Percentiles rank a stretch among this genome's conserved stretches.
phyloP scores from a whole-genome alignment of 2,888 invertebrate genomes.

The Trichopria drosophilae region DNA sequence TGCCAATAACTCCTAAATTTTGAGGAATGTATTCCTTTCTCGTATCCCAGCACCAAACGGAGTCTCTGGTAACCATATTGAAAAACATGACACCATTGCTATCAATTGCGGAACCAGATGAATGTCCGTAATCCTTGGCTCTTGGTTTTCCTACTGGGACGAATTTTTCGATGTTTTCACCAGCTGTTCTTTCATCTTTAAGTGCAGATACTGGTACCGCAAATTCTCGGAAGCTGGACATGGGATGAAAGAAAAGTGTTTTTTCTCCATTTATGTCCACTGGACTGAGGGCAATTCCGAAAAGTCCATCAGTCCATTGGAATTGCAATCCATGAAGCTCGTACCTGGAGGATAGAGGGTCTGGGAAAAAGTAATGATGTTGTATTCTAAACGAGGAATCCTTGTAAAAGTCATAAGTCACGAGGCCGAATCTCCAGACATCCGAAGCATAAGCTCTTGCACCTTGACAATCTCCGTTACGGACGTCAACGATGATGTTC shows the following conservation, averaged over 20 bases:
- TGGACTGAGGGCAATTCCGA: constrained; percentile 73
- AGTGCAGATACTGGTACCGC: constrained; percentile 70
- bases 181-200: constrained; percentile 62
- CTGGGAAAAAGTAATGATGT: constrained; percentile 72
- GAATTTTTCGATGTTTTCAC: constrained; percentile 48
- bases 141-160: constrained; percentile 52
- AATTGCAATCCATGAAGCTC: constrained; percentile 75
- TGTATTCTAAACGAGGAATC: constrained; percentile 68
- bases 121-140: constrained; percentile 64
- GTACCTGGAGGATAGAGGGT: constrained; percentile 74
- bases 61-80: constrained; percentile 76
- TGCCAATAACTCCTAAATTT: constrained; percentile 68
- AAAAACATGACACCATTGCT: constrained; percentile 75
- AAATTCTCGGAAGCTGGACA: constrained; percentile 81
- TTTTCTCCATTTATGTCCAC: constrained; percentile 62
- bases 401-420: constrained; percentile 67
- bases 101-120: constrained; percentile 75
- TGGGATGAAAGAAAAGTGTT: constrained; percentile 75
- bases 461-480: constrained; percentile 65
- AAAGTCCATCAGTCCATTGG: constrained; percentile 82
- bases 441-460: constrained; percentile 71
- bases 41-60: constrained; percentile 80
- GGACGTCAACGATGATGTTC: constrained; percentile 69
- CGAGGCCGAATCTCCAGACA: constrained; percentile 69
- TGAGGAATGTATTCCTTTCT: constrained; percentile 68